Evolutionary conservation across 1,140 invertebrate species (phyloP).

Genomic region (Zaprionus kolodkinae): DNA sequence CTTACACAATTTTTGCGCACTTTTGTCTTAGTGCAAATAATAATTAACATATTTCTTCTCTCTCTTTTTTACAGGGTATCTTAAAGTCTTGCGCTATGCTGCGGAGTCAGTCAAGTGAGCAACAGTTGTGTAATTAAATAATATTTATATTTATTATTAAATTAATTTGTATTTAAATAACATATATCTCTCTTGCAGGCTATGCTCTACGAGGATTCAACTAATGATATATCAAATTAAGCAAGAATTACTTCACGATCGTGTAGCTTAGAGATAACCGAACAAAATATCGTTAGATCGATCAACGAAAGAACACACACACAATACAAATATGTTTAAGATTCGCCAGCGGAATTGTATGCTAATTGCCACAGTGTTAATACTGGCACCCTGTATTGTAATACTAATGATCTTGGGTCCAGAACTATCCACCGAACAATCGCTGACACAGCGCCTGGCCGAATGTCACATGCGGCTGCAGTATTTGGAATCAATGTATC

Average conservation of each 20-base stretch:
- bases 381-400: slow-evolving; percentile 85
- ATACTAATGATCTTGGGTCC: slow-evolving; percentile 85
- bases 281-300: not conserved
- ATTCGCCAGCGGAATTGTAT: slow-evolving; percentile 85
- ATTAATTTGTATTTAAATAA: not conserved
- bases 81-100: not conserved
- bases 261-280: not conserved
- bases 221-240: no score
- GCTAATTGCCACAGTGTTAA: slow-evolving; percentile 84
- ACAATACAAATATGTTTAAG: slow-evolving; percentile 67
- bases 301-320: slow-evolving; percentile 12
- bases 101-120: not conserved
- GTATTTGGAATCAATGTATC: slow-evolving; percentile 89
- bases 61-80: not conserved
- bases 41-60: not conserved
- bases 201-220: no score
- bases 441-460: slow-evolving; percentile 88
- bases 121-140: not conserved
- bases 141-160: not conserved
- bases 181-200: not conserved
- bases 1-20: not conserved
- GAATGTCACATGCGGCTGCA: slow-evolving; percentile 89
- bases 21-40: not conserved
- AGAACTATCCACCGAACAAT: slow-evolving; percentile 87
- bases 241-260: no score